phyloP scores from a whole-genome alignment of 2,797 vertebrate species.

The Triplophysa bombifrons region DNA sequence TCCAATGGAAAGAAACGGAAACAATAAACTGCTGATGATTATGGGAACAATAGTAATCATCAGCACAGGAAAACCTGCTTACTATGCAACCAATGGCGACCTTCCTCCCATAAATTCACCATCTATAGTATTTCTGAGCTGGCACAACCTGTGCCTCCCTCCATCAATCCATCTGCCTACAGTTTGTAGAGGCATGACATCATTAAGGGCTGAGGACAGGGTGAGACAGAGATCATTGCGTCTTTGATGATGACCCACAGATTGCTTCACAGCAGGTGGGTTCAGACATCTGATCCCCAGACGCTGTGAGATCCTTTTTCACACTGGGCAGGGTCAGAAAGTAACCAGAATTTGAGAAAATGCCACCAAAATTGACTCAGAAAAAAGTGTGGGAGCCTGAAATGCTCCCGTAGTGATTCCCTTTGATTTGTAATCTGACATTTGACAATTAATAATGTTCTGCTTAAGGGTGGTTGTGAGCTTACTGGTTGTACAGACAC shows the following conservation, averaged over 20 bases:
- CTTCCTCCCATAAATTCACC: constrained; percentile 56
- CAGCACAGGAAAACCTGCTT: constrained; percentile 28
- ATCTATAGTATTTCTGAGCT: constrained; percentile 37
- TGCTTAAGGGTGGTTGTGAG: neutral
- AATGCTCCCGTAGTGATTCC: neutral
- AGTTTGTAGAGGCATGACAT: constrained; percentile 50
- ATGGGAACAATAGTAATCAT: constrained; percentile 48
- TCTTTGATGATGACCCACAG: constrained; percentile 22
- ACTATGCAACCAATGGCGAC: too few relatives aligned
- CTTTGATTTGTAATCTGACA: neutral
- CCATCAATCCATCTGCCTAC: constrained; percentile 43
- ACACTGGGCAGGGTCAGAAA: constrained; percentile 16
- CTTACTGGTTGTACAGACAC: neutral
- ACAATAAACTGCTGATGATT: neutral
- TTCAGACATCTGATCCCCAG: constrained; percentile 35
- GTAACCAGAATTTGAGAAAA: neutral
- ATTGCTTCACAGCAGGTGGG: constrained; percentile 43
- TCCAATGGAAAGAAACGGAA: constrained; percentile 41
- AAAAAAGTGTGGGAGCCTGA: neutral
- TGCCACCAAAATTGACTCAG: neutral
- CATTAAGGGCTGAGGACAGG: constrained; percentile 43
- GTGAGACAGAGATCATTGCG: constrained; percentile 25
- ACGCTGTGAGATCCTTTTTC: neutral
- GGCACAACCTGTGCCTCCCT: constrained; percentile 27
- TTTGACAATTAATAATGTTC: neutral